Base-by-base conservation (phyloP, 2,797 vertebrate genomes). In the Rhadinocentrus ornatus region DNA sequence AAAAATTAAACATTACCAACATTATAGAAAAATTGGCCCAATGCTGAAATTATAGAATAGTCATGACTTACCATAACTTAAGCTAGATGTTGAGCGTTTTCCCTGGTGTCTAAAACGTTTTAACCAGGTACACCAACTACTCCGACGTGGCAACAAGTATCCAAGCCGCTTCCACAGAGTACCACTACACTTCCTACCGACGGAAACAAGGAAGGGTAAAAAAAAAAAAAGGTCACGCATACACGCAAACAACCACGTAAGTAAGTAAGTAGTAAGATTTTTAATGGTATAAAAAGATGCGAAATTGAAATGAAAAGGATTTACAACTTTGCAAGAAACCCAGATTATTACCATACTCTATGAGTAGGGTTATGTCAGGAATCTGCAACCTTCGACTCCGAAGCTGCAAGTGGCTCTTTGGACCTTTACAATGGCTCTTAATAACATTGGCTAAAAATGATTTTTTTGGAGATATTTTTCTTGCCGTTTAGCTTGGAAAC, bases 121-220 rank as follows among this genome's bases (percentile, higher is more conserved):
- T 16, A 41, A 27, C 5, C 54, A 0, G 55, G 0, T 55, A 27
- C 48, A 3, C 15, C 1, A 3, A 26, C 32, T 62, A 55, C 32
- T 80, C 87, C 89, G 93, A 95, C 94, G 94, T 95, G 94, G 94
- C 94, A 95, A 82, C 84, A 75, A 78, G 55, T 68, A 2, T 60
- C 50, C 66, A 67, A 66, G 68, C 67, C 57, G 37, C 82, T 77
- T 77, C 70, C 58, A 67, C 29, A 0, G n/a, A 18, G 77, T 86
- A 55, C 82, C 18, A 22, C 53, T 1, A 0, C 4, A 15, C 0
- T 7, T 22, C 6, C 35, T 6, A n/a, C 83, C 83, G 86, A 64
- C 8, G 46, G 86, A 80, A 90, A 89, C 80, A 3, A 31, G 18
- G 11, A 2, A 0, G 0, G 0, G 0, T 0, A 0, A 10, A 0